Conservation (phyloP, 2,113 vertebrate genomes). For the Oncorhynchus keta region DNA sequence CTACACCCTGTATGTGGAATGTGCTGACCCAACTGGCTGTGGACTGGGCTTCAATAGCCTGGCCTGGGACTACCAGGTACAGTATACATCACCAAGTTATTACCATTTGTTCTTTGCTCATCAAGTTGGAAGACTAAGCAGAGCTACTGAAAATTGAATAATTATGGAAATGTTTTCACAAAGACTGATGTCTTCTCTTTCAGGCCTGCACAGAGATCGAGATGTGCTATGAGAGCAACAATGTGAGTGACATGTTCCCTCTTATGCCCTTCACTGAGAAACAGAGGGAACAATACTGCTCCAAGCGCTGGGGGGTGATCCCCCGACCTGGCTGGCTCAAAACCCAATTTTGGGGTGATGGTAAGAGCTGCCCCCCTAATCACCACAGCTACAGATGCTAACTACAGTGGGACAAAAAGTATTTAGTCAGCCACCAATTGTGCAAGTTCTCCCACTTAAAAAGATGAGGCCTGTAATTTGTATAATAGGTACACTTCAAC, state of each 20-base stretch:
- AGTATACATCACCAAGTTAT: background rate
- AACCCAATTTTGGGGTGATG: slow-evolving; percentile 81
- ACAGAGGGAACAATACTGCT: slow-evolving; percentile 78
- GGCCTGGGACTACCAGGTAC: slow-evolving; percentile 96
- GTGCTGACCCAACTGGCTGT: slow-evolving; percentile 90
- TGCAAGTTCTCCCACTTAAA: too few species aligned
- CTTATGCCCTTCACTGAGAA: slow-evolving; percentile 77
- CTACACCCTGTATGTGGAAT: slow-evolving; percentile 78
- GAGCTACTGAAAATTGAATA: background rate
- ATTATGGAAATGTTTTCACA: background rate
- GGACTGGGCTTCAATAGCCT: slow-evolving; percentile 75
- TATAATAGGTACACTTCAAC: too few species aligned
- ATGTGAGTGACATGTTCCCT: slow-evolving; percentile 88
- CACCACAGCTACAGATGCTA: too few species aligned
- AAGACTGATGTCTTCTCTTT: background rate
- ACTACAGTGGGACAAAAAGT: background rate
- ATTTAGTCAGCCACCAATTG: too few species aligned
- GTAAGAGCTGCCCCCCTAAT: slow-evolving; percentile 58
- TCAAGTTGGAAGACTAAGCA: background rate
- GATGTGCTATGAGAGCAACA: slow-evolving; percentile 86
- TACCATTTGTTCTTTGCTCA: background rate
- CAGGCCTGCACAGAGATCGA: slow-evolving; percentile 92
- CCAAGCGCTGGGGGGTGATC: slow-evolving; percentile 78
- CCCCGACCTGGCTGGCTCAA: slow-evolving; percentile 80
- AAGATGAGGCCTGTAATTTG: too few species aligned